Evolutionary conservation across 2,888 invertebrate species (phyloP), one percentile per base, ranked within the genome.

Genomic region (Pristionchus entomophagus): DNA sequence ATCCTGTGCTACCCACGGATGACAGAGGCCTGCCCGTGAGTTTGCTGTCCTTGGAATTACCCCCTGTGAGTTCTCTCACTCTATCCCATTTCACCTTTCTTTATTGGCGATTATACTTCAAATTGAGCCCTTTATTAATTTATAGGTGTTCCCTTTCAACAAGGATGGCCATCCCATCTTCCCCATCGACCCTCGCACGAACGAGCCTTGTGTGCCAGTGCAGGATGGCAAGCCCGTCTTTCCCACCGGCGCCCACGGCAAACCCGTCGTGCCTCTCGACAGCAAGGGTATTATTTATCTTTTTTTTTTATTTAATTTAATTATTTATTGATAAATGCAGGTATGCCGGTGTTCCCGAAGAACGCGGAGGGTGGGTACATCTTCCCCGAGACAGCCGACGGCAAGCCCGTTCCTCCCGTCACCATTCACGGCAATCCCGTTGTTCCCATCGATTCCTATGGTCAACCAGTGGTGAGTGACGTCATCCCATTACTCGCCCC

Each of bases 341-440:
- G 88, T 78, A 77, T 65, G 62, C 80, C 90, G 0, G 88, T 90
- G 22, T 90, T 90, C 65, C 89, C 90, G 5, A 53, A 82, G n/a
- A 87, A 87, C 73, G 45, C 45, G 4, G 82, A 87, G 29, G 90
- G 89, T 49, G 85, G 56, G 17, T 87, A 83, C 78, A 86, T 90
- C 12, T 90, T 88, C 53, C 90, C 90, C 12, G 53, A 89, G 38
- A 86, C 87, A 29, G 86, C 85, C 2, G 80, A 86, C 38, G 89
- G 89, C 35, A 85, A 81, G 51, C 89, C 89, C 10, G 86, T 88
- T 41, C 89, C 90, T 12, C 88, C 90, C 19, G 73, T 87, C 26
- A 90, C 89, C 22, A 69, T 86, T 29, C 87, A 89, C 53, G 90
- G 90, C 38, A 82, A 86, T n/a, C 86, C 86, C n/a, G 89, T 90